Base-by-base conservation (phyloP, 2,113 vertebrate species). In the Agapornis roseicollis region DNA sequence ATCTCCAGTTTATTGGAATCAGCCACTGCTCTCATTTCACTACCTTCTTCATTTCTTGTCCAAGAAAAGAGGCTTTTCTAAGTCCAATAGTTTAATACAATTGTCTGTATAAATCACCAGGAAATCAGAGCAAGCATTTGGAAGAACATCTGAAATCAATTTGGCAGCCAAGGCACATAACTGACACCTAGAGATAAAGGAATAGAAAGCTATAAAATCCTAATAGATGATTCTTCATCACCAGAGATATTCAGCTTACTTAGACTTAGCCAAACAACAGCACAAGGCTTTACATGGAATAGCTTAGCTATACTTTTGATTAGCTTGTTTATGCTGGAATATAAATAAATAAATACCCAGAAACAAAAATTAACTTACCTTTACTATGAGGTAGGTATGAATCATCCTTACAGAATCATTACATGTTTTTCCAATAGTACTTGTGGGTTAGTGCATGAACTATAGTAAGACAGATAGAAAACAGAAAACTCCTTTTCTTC, bases 51-150 rank as follows among this genome's bases (percentile, higher is more conserved):
- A 82, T 91, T 91, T 68, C 28, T 50, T 70, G 42, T 68, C 68
- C 65, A 80, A 68, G n/a, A 90, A 93, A 96, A 80, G 39, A 90
- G 58, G 31, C 4, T 60, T 84, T 87, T 80, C 33, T 80, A 79
- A 64, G 8, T 53, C n/a, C 3, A 71, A n/a, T 49, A 50, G 19
- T 69, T 44, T 84, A 89, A 77, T 47, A 87, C 24, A 93, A 84
- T 80, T 96, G 53, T 52, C 65, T 85, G 53, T 71, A 49, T 90
- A 95, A 97, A 96, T 92, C 74, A 94, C 22, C 9, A 80, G 47
- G 33, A 96, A 91, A 77, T 2, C 31, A 89, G 64, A 89, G 19
- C 31, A 66, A 93, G 49, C 9, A 23, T 90, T 91, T 93, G 53
- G 82, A 96, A 92, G 44, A 92, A n/a, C 10, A 85, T 50, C n/a